A percentile compares a stretch with the other conserved stretches of the same genome.
These are phyloP conservation scores for Rallus crepitans DNA, from an alignment of 2,797 vertebrate genomes.

Conservation along the genomic window DNA sequence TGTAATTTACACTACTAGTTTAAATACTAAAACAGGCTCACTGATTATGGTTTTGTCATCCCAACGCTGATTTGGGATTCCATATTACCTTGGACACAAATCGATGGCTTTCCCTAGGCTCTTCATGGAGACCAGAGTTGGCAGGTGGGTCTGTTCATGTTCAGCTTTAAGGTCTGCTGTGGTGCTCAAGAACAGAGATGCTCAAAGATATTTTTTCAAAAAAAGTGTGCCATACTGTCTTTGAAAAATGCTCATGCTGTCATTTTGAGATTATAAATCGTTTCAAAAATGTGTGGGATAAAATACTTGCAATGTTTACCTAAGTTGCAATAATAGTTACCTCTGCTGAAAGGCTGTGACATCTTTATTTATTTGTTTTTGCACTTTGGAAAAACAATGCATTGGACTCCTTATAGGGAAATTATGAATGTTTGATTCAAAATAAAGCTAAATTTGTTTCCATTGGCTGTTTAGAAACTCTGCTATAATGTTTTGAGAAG, in stretches of 20 bases:
- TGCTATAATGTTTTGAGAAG: not conserved
- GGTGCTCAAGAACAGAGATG: not conserved
- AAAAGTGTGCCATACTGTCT: not conserved
- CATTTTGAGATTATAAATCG: not conserved
- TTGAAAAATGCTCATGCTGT: not conserved
- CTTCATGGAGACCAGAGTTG: not conserved
- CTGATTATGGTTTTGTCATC: conserved; percentile 2
- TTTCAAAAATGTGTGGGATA: not conserved
- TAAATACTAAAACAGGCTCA: conserved; percentile 5
- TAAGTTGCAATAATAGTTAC: not conserved
- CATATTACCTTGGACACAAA: not conserved
- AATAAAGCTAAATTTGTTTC: conserved; percentile 31
- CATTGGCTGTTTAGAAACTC: not conserved
- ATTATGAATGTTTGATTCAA: not conserved
- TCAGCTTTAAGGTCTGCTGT: not conserved
- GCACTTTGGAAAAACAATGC: not conserved
- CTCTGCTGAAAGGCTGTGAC: conserved; percentile 23
- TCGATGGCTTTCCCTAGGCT: not conserved
- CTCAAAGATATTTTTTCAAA: not conserved
- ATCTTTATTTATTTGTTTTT: not conserved
- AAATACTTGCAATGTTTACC: not conserved
- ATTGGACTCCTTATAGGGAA: not conserved
- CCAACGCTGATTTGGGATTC: conserved; percentile 27
- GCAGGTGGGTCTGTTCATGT: not conserved
- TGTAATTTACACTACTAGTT: conserved; percentile 6